Evolutionary conservation across 2,113 vertebrate species (phyloP).

Genomic region (Nothocercus nigrocapillus): DNA sequence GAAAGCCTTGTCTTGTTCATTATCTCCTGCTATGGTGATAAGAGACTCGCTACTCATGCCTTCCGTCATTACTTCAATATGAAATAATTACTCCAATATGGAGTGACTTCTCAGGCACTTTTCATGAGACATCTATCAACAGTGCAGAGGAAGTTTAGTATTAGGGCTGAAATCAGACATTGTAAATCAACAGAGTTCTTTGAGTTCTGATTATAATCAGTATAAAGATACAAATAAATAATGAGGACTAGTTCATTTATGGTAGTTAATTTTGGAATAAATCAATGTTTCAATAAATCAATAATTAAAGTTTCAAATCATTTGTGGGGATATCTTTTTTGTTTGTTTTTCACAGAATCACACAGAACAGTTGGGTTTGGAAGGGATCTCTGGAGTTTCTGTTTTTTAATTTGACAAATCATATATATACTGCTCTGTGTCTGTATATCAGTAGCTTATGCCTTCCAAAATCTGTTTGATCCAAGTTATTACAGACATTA

Average conservation of each 20-base stretch:
- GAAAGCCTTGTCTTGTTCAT: not conserved
- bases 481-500: not conserved
- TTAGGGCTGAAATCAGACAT: not conserved
- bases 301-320: not conserved
- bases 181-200: too few species aligned
- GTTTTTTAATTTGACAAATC: not conserved
- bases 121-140: not conserved
- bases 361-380: not conserved
- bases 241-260: too few species aligned
- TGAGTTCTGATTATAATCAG: not conserved
- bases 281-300: not conserved
- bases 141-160: not conserved
- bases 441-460: accelerated
- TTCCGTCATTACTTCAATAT: too few species aligned
- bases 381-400: not conserved
- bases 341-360: too few species aligned
- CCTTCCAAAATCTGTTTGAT: not conserved
- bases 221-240: not conserved
- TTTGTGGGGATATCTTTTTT: not conserved
- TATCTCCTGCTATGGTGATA: not conserved
- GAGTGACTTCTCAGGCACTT: not conserved
- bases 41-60: not conserved
- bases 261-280: not conserved
- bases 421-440: not conserved
- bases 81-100: too few species aligned